Percentiles rank a stretch among this genome's conserved stretches.
Evolutionary conservation across 2,797 vertebrate species (phyloP).

Genomic region (Pantherophis alleghaniensis): DNA sequence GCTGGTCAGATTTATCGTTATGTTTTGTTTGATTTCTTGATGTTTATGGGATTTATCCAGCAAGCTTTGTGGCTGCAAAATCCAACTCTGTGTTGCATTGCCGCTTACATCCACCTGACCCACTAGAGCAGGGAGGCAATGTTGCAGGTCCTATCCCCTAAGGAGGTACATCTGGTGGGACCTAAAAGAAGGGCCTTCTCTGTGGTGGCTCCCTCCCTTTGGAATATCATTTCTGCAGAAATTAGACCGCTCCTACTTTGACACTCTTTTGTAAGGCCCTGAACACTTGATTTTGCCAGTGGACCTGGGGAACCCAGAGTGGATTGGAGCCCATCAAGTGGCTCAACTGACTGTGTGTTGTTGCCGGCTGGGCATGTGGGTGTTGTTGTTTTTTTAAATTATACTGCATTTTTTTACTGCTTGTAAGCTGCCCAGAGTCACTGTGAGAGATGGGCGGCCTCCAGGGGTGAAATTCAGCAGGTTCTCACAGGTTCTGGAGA

Average conservation of each 20-base stretch:
- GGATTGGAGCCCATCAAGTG: background rate
- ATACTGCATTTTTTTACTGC: background rate
- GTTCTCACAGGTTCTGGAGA: too few relatives aligned
- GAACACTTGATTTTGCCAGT: background rate
- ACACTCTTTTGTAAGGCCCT: background rate
- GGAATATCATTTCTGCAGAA: background rate
- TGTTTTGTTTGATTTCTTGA: too few relatives aligned
- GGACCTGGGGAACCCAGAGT: background rate
- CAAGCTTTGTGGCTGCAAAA: background rate
- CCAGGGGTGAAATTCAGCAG: too few relatives aligned
- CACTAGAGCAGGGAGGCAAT: background rate
- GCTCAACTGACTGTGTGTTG: background rate
- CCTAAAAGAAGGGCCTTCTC: background rate
- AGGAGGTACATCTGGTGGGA: background rate
- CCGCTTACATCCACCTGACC: background rate
- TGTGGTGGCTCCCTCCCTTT: background rate
- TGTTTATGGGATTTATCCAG: background rate
- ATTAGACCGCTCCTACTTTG: background rate
- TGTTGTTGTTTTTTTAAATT: background rate
- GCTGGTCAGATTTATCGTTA: background rate
- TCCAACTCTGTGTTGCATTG: background rate
- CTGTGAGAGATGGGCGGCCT: background rate
- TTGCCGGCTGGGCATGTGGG: background rate
- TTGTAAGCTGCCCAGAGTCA: background rate
- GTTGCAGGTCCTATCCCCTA: background rate